Conservation (phyloP, 2,113 vertebrate genomes). For the Cyanistes caeruleus region DNA sequence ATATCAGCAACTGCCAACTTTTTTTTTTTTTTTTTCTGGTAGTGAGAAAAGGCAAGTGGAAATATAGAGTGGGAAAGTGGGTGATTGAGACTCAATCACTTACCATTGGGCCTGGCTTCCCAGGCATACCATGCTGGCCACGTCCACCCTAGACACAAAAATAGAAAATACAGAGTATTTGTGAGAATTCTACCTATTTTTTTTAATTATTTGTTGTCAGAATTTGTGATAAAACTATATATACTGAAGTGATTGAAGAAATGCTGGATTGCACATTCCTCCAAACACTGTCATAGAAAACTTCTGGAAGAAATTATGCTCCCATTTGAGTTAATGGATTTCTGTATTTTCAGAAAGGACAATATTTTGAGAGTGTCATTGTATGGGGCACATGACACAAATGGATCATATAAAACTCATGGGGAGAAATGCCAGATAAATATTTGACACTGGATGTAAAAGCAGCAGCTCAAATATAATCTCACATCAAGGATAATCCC, state of each 20-base stretch:
- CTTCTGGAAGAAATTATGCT: background rate
- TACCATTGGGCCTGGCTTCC: slow-evolving; percentile 87
- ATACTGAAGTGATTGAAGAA: background rate
- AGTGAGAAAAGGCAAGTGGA: background rate
- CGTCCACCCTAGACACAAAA: slow-evolving; percentile 82
- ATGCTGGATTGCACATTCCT: background rate
- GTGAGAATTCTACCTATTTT: background rate
- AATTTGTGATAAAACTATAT: background rate
- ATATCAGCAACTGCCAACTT: background rate
- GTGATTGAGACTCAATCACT: background rate
- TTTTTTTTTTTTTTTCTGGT: background rate
- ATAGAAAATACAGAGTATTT: background rate
- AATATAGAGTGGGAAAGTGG: background rate
- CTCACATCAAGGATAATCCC: background rate
- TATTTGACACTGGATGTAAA: background rate
- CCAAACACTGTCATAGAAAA: background rate
- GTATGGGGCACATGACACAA: background rate
- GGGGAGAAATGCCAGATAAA: background rate
- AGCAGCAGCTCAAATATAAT: background rate
- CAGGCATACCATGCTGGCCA: slow-evolving; percentile 87
- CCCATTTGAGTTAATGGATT: background rate
- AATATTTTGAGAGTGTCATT: background rate
- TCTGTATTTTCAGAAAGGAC: background rate
- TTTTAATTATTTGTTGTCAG: background rate
- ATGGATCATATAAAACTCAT: background rate